phyloP scores from a whole-genome alignment of 2,888 invertebrate genomes.

The Sinodicranocentrus sp. region DNA sequence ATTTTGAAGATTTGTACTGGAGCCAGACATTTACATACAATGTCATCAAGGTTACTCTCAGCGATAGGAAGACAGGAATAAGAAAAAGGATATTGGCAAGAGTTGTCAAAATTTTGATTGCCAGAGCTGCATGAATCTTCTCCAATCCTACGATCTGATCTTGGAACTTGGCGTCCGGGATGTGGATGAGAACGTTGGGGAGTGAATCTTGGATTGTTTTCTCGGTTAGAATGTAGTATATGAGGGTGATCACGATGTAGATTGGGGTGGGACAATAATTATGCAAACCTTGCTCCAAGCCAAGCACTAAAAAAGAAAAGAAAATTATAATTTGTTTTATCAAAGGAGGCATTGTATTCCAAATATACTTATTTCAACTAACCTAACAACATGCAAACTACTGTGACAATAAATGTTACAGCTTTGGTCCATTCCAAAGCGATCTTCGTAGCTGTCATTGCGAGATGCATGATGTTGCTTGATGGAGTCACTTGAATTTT shows the following conservation, averaged over 20 bases:
- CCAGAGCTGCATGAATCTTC: conserved; percentile 84
- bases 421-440: conserved; percentile 91
- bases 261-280: conserved; percentile 85
- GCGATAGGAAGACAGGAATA: conserved; percentile 82
- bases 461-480: conserved; percentile 87
- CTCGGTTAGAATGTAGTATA: conserved; percentile 85
- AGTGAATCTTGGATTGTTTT: conserved; percentile 67
- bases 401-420: conserved; percentile 87
- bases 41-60: conserved; percentile 82
- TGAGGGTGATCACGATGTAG: conserved; percentile 84
- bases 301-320: conserved; percentile 80
- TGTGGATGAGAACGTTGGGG: conserved; percentile 68
- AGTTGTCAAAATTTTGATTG: conserved; percentile 83
- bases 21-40: conserved; percentile 85
- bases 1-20: conserved; percentile 83
- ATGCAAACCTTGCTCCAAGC: conserved; percentile 86
- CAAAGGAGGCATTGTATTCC: neutral
- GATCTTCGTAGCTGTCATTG: conserved; percentile 89
- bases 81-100: conserved; percentile 81
- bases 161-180: conserved; percentile 64
- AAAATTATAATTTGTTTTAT: neutral
- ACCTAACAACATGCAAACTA: conserved; percentile 86
- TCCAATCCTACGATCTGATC: conserved; percentile 81
- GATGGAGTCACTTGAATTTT: conserved; percentile 87
- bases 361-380: neutral